These are phyloP conservation scores for Acanthisitta chloris DNA, from an alignment of 2,113 vertebrate species.

Conservation along the genomic window DNA sequence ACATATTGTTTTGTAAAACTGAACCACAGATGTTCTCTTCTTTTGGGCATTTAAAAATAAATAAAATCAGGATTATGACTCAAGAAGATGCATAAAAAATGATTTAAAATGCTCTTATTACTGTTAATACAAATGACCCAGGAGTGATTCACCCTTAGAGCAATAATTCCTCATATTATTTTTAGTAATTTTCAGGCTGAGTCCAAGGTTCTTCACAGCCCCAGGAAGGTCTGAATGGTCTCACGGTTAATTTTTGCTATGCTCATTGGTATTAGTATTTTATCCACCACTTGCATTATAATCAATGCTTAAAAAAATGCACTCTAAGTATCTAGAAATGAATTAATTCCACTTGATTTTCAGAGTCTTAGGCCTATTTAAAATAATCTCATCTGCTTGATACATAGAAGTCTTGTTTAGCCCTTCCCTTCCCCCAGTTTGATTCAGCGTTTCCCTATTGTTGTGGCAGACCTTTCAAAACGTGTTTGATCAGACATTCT, in stretches of 20 bases:
- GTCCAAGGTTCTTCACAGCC: background rate
- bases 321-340: background rate
- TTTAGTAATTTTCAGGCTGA: slow-evolving; percentile 1
- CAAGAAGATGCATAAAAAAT: background rate
- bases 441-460: background rate
- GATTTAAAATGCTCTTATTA: background rate
- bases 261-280: background rate
- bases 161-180: background rate
- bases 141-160: background rate
- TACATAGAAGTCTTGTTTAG: background rate
- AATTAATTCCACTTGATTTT: slow-evolving; percentile 1
- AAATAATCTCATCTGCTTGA: background rate
- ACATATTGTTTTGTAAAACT: background rate
- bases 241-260: background rate
- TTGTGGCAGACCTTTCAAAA: slow-evolving; percentile 18
- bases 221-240: background rate
- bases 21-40: background rate
- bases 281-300: background rate
- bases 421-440: background rate
- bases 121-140: background rate
- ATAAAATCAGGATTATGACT: background rate
- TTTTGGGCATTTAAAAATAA: background rate
- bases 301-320: background rate
- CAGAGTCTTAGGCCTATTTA: background rate
- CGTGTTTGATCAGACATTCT: background rate